phyloP scores from a whole-genome alignment of 92 coral and sea anemone species.

The Virgularia gustaviana region DNA sequence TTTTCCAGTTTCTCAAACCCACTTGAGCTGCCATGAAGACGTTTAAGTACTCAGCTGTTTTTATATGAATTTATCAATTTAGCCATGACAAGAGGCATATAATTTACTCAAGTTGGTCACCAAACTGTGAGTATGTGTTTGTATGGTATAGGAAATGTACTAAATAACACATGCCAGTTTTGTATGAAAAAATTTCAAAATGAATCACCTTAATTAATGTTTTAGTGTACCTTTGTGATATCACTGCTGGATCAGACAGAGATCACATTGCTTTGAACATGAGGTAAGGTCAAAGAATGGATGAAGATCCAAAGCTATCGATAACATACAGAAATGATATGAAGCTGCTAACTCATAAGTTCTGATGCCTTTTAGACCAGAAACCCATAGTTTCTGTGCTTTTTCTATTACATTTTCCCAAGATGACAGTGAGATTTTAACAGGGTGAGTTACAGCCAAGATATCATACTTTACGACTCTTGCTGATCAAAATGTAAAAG shows the following conservation, averaged over 20 bases:
- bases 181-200: too few species aligned
- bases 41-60: too few species aligned
- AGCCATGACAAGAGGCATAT: slow-evolving; percentile 90
- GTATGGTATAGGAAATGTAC: background rate
- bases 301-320: too few species aligned
- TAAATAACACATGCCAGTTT: too few species aligned
- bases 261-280: slow-evolving; percentile 68
- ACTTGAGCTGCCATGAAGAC: too few species aligned
- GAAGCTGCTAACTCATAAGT: background rate
- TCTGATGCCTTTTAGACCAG: slow-evolving; percentile 75
- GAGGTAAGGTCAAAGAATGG: slow-evolving; percentile 61
- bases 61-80: slow-evolving; percentile 3
- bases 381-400: slow-evolving; percentile 73
- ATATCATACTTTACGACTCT: too few species aligned
- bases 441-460: slow-evolving; percentile 85
- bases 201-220: background rate
- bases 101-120: slow-evolving; percentile 97
- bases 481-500: too few species aligned
- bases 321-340: background rate
- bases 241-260: slow-evolving; percentile 74
- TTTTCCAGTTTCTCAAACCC: background rate
- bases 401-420: slow-evolving; percentile 89
- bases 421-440: slow-evolving; percentile 78
- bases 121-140: slow-evolving; percentile 62
- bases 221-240: slow-evolving; percentile 89